Conservation (phyloP, 2,797 vertebrate species). For the Xyrichtys novacula region DNA sequence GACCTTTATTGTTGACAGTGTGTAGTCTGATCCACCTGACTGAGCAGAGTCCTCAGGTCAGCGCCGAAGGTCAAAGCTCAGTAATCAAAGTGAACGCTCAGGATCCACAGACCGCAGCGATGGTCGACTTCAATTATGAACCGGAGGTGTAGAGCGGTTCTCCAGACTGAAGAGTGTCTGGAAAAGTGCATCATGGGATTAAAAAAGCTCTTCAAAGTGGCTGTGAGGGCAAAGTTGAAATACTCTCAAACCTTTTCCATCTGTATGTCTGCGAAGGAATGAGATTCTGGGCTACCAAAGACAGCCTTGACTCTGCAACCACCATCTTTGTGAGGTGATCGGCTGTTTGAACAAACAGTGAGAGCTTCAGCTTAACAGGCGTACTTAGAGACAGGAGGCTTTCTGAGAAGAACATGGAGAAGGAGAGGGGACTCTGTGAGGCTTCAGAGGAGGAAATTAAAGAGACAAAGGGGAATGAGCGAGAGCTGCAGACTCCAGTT, state of each 20-base stretch:
- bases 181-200: too few species aligned
- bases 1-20: conserved; percentile 20
- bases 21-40: conserved; percentile 6
- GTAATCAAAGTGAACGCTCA: not conserved
- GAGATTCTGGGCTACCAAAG: too few species aligned
- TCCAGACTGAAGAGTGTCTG: too few species aligned
- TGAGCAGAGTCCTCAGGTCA: not conserved
- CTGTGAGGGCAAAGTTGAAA: too few species aligned
- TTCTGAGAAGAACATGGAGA: not conserved
- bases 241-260: too few species aligned
- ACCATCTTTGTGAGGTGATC: too few species aligned
- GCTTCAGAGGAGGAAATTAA: conserved; percentile 39
- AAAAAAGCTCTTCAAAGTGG: too few species aligned
- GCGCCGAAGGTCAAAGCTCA: conserved; percentile 14
- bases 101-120: too few species aligned
- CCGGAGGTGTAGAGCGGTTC: too few species aligned
- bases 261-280: too few species aligned
- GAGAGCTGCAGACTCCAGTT: conserved; percentile 14
- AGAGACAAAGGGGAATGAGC: not conserved
- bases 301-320: too few species aligned
- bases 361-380: not conserved
- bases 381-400: not conserved
- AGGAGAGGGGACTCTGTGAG: not conserved
- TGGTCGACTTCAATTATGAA: too few species aligned
- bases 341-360: not conserved